These are phyloP conservation scores for Podocnemis expansa DNA, from an alignment of 2,113 vertebrate genomes.

Conservation along the genomic window DNA sequence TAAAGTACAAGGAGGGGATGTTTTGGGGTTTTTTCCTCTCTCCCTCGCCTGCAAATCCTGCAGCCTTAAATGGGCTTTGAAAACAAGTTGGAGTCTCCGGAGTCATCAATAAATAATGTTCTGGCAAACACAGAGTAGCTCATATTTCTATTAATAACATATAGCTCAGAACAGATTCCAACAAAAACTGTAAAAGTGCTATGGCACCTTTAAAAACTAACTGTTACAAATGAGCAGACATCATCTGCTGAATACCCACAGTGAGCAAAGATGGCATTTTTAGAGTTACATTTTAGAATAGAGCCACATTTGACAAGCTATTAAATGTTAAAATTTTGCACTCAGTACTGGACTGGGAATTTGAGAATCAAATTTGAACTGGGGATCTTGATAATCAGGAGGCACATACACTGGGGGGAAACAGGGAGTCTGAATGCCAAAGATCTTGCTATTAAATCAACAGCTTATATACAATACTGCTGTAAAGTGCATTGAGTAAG, in stretches of 20 bases:
- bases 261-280: not conserved
- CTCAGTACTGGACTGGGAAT: rapidly evolving
- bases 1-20: not conserved
- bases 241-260: no score
- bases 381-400: no score
- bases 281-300: not conserved
- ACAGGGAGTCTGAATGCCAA: no score
- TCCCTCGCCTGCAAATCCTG: not conserved
- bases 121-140: not conserved
- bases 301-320: not conserved
- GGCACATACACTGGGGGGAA: no score
- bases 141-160: not conserved
- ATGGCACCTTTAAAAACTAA: no score
- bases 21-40: not conserved
- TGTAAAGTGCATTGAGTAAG: no score
- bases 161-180: not conserved
- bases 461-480: no score
- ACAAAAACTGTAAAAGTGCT: no score
- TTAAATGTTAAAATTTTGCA: not conserved
- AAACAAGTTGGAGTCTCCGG: not conserved
- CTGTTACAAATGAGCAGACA: no score
- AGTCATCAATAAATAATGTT: not conserved
- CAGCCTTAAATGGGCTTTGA: not conserved
- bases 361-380: not conserved
- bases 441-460: no score